These are phyloP conservation scores for Macropodus opercularis DNA, from an alignment of 2,797 vertebrate genomes.

Conservation along the genomic window DNA sequence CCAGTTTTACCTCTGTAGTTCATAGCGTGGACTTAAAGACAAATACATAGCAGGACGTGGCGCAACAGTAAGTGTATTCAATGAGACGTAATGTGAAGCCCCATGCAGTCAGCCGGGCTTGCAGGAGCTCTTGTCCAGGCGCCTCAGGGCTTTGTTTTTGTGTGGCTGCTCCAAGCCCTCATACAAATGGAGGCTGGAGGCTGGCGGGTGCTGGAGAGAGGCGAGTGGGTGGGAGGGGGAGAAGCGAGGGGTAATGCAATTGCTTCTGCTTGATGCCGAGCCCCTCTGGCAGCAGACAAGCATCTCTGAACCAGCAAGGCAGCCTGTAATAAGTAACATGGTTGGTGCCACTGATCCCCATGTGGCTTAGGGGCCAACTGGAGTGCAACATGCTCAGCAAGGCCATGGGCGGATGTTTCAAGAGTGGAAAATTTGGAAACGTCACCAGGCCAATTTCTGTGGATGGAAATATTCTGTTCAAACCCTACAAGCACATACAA, in stretches of 20 bases:
- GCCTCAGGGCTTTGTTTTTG: constrained; percentile 76
- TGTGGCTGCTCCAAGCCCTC: constrained; percentile 74
- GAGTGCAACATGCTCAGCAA: constrained; percentile 58
- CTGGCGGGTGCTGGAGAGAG: constrained; percentile 64
- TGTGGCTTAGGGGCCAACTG: constrained; percentile 72
- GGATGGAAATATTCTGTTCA: constrained; percentile 26
- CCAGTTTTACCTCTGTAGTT: constrained; percentile 53
- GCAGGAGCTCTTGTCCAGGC: constrained; percentile 70
- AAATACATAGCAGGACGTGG: constrained; percentile 51
- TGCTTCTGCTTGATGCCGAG: constrained; percentile 76
- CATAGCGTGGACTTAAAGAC: constrained; percentile 36
- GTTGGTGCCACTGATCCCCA: constrained; percentile 69
- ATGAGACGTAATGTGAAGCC: constrained; percentile 67
- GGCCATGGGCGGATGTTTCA: constrained; percentile 48
- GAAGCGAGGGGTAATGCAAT: constrained; percentile 78
- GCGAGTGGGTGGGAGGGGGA: constrained; percentile 49
- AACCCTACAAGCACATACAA: constrained; percentile 27
- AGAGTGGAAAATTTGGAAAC: constrained; percentile 43
- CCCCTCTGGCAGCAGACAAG: constrained; percentile 78
- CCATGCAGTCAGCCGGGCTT: constrained; percentile 68
- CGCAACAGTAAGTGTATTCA: constrained; percentile 58
- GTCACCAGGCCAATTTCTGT: constrained; percentile 36
- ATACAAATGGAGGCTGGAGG: constrained; percentile 73
- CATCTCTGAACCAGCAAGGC: constrained; percentile 78
- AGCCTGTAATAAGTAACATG: constrained; percentile 77